Conservation (phyloP, 1,140 invertebrate genomes). For the Hyposmocoma kahamanoa region DNA sequence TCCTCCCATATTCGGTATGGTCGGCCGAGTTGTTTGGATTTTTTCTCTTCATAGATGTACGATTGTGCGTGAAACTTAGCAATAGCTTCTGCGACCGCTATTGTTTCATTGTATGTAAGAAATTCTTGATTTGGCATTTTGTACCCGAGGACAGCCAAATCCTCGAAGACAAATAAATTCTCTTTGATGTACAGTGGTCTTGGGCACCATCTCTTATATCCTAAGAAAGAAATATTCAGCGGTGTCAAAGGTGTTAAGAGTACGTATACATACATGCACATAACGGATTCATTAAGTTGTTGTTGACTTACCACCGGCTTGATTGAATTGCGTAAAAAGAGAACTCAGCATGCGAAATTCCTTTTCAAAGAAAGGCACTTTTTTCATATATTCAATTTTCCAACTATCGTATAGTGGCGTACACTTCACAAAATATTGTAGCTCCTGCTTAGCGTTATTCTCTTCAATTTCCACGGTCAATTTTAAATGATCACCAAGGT, state of each 20-base stretch:
- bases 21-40: constrained; percentile 50
- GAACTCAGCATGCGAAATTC: constrained; percentile 43
- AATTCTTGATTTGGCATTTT: constrained; percentile 34
- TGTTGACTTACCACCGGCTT: background rate
- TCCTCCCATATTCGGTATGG: constrained; percentile 64
- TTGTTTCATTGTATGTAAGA: constrained; percentile 66
- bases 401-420: constrained; percentile 37
- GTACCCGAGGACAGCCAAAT: constrained; percentile 41
- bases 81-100: constrained; percentile 66
- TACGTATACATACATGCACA: too few relatives aligned
- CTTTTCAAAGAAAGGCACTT: constrained; percentile 47
- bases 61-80: constrained; percentile 75
- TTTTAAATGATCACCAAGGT: constrained; percentile 51
- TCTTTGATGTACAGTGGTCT: constrained; percentile 32
- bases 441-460: constrained; percentile 12
- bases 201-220: constrained; percentile 38
- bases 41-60: constrained; percentile 69
- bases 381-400: constrained; percentile 41
- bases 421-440: constrained; percentile 47
- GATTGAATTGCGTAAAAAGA: constrained; percentile 37
- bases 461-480: constrained; percentile 25
- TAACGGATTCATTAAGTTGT: too few relatives aligned
- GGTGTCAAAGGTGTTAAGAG: too few relatives aligned
- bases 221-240: constrained; percentile 21
- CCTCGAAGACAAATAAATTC: constrained; percentile 54